Evolutionary conservation across 2,113 vertebrate genomes (phyloP), one percentile per base, ranked within the genome.

Genomic region (Albula glossodonta): DNA sequence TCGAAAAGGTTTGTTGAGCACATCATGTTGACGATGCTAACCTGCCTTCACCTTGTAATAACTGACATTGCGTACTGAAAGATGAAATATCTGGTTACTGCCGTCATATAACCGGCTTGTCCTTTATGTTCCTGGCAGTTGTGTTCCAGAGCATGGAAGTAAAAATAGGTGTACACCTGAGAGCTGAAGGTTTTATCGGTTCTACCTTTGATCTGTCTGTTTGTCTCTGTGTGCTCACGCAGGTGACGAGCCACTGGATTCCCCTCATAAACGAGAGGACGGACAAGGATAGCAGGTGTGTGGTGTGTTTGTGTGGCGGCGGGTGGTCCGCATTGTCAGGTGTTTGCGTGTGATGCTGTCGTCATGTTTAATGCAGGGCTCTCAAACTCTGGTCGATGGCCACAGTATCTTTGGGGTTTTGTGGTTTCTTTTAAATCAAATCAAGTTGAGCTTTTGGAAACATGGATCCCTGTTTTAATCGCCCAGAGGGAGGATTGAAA

Each of bases 241-340:
- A 99, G 98, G 98, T 99, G 92, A 99, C 97, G 1, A 99, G 97
- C 92, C 97, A 98, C 88, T 99, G 98, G 98, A 99, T 99, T 95
- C 98, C 98, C 86, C 97, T 99, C 84, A 99, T 99, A 93, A 99
- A 97, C 89, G 98, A 99, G 94, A 95, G 97, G 92, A 99, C 96
- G 25, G 98, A 99, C 93, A 99, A 99, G 94, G 98, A 99, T 86
- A 99, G 97, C 97, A 98, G 98, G 98, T 99, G 95, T 89, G 93
- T 89, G 85, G 9, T 41, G 81, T 19, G 11, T 49, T 48, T 81
- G 22, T 82, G 22, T 70, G 63, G 3, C 3, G 6, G 63, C 17
- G 63, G 15, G 5, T 41, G n/a, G 52, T 60, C 48, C 10, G 11
- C 66, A 12, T 88, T 41, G 87, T 66, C n/a, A 0, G 50, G 15